Base-by-base conservation (phyloP, 1,140 invertebrate genomes). In the Heliconius eleuchia region DNA sequence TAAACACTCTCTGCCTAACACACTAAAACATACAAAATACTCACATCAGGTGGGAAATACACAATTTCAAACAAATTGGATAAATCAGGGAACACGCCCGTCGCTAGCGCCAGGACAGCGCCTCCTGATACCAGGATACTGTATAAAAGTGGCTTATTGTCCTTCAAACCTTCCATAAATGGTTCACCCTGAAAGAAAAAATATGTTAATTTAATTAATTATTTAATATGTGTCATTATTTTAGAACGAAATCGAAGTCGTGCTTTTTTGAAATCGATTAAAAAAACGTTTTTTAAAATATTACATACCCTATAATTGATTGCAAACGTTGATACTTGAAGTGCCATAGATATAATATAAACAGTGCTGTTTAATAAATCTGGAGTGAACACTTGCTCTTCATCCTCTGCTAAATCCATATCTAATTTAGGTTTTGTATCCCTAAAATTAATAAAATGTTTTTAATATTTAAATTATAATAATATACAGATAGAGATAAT, bases 311-410 rank as follows among this genome's bases (percentile, higher is more conserved):
- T 97, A 94, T 99, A 99, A 95, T 99, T 99, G 66, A 99, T 98
- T 77, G 98, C 98, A 95, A 99, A 99, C 57, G 99, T 99, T 11
- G 98, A 98, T 79, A 99, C 97, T 96, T 99, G 99, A 76, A 99
- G 95, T 11, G 98, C 96, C 96, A 99, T 97, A 11, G 99, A 99
- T 84, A 99, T 99, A 73, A 99, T 98, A 92, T 99, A 99, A 6
- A 99, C 99, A 34, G 99, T 99, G 85, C 98, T 99, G 91, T 99
- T 99, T 11, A 99, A 95, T 71, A 99, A 95, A 93, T 97, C 99
- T 50, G 99, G 98, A 90, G 98, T 96, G 93, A 99, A 99, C 85
- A 97, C 96, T 75, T 97, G 96, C 80, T 99, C 97, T 84, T 99
- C 96, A 86, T 99, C 97, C 23, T 96, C 96, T 16, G 91, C 87